Percentiles rank a stretch among this genome's conserved stretches.
Evolutionary conservation across 2,797 vertebrate genomes (phyloP).

Genomic region (Anguilla obscura): DNA sequence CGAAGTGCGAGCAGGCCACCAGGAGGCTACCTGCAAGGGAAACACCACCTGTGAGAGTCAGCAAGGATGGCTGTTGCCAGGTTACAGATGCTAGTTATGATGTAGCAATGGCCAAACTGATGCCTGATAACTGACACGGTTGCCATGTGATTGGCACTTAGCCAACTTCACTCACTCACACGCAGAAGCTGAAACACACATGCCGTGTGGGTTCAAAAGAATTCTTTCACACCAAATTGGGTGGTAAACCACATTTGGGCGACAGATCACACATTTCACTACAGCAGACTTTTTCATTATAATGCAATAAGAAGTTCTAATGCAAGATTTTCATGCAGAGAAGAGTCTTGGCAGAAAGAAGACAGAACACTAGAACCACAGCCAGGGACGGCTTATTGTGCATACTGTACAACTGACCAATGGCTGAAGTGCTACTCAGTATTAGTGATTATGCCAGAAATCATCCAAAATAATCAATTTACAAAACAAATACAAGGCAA

Average conservation of each 20-base stretch:
- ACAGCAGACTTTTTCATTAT: neutral
- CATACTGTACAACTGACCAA: neutral
- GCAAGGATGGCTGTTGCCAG: neutral
- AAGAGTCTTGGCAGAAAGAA: constrained; percentile 31
- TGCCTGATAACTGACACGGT: neutral
- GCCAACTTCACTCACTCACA: neutral
- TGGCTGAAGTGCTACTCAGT: constrained; percentile 22
- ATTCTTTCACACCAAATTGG: constrained; percentile 24
- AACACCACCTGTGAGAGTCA: neutral
- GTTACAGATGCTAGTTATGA: neutral
- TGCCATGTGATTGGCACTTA: neutral
- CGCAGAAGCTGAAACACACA: neutral
- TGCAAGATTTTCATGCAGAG: constrained; percentile 20
- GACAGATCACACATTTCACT: constrained; percentile 51
- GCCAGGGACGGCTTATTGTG: neutral
- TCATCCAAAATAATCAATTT: constrained; percentile 20
- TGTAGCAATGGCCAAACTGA: neutral
- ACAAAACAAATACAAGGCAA: constrained; percentile 2
- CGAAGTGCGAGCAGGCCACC: constrained; percentile 92
- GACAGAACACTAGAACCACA: constrained; percentile 32
- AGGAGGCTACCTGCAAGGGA: constrained; percentile 83
- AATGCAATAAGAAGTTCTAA: constrained; percentile 23
- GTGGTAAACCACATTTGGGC: constrained; percentile 50
- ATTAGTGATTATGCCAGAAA: constrained; percentile 31
- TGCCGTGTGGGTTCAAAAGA: neutral